These are phyloP conservation scores for Escarpia spicata DNA, from an alignment of 2,888 invertebrate genomes.

Conservation along the genomic window DNA sequence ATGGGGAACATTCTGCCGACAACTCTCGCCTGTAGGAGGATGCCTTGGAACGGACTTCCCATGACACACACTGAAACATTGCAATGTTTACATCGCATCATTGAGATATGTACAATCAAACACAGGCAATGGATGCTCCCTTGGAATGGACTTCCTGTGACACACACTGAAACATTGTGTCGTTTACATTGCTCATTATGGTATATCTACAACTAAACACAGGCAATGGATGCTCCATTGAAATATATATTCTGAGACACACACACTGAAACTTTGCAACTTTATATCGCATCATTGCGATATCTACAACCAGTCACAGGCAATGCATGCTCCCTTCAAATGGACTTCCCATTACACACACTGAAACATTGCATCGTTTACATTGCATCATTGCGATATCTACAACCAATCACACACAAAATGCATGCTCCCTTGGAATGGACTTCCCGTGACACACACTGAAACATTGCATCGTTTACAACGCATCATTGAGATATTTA, in stretches of 20 bases:
- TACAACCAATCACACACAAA: too few relatives aligned
- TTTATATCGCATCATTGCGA: not conserved
- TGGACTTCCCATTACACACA: too few relatives aligned
- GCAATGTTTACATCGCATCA: not conserved
- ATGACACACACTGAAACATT: conserved; percentile 4
- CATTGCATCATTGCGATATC: not conserved
- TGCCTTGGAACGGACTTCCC: not conserved
- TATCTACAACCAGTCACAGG: too few relatives aligned
- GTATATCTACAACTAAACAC: too few relatives aligned
- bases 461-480: too few relatives aligned
- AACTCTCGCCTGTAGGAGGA: not conserved
- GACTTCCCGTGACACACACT: too few relatives aligned
- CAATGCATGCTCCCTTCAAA: too few relatives aligned
- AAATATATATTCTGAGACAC: too few relatives aligned
- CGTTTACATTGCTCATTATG: not conserved
- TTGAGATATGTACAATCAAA: not conserved
- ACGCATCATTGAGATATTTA: too few relatives aligned
- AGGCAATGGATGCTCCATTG: too few relatives aligned
- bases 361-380: not conserved
- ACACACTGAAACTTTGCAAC: not conserved
- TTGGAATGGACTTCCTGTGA: not conserved
- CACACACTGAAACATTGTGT: not conserved
- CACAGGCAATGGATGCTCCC: not conserved
- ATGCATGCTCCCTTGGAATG: too few relatives aligned
- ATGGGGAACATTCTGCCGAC: not conserved